phyloP scores from a whole-genome alignment of 2,113 vertebrate genomes.

The Malurus melanocephalus region DNA sequence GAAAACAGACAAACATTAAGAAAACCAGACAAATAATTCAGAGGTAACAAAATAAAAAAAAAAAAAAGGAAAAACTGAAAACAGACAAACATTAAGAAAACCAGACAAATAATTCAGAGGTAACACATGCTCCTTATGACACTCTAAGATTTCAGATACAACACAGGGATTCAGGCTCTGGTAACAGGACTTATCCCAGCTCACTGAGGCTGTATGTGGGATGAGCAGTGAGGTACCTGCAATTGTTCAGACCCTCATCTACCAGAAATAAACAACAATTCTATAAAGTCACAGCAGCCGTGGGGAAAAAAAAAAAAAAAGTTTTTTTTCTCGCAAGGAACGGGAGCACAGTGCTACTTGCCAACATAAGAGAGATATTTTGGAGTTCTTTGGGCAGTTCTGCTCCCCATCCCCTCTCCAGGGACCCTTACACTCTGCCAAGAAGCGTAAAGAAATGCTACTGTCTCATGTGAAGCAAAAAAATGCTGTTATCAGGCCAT shows the following conservation, averaged over 20 bases:
- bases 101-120: slow-evolving; percentile 40
- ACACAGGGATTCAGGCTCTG: slow-evolving; percentile 53
- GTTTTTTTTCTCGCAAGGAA: neutral
- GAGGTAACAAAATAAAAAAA: slow-evolving; percentile 51
- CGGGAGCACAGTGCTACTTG: slow-evolving; percentile 2
- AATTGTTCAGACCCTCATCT: neutral
- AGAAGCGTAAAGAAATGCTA: neutral
- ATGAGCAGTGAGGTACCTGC: neutral
- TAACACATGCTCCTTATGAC: slow-evolving; percentile 43
- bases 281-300: neutral
- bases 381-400: slow-evolving; percentile 5
- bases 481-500: neutral
- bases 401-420: neutral
- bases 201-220: neutral
- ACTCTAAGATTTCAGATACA: slow-evolving; percentile 38
- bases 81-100: slow-evolving; percentile 54
- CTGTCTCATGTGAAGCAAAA: neutral
- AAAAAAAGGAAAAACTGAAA: slow-evolving; percentile 31
- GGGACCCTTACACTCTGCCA: neutral
- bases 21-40: slow-evolving; percentile 41
- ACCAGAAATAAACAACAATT: neutral
- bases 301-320: neutral
- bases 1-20: slow-evolving; percentile 51
- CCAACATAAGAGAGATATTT: neutral
- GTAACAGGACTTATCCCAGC: slow-evolving; percentile 12